phyloP scores from a whole-genome alignment of 2,113 vertebrate species.

The Oreocharis arfaki region DNA sequence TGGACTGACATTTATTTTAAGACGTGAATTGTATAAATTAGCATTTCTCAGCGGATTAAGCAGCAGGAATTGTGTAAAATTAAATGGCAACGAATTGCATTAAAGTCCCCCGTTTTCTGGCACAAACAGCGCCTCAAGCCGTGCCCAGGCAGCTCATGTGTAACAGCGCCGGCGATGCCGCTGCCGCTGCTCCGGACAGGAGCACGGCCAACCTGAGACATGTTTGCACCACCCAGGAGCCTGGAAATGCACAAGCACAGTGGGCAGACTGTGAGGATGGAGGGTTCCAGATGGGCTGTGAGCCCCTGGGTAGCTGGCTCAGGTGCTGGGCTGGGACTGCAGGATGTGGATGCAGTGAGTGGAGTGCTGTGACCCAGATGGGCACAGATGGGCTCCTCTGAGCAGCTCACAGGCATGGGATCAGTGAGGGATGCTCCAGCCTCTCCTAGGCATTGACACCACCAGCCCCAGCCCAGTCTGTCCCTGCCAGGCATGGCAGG shows the following conservation, averaged over 20 bases:
- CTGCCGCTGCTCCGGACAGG: rapidly evolving
- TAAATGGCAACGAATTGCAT: conserved; percentile 65
- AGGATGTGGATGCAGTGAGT: neutral
- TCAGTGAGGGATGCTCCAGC: neutral
- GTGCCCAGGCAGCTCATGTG: conserved; percentile 1
- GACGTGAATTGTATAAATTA: conserved; percentile 68
- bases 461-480: neutral
- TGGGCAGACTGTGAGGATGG: neutral
- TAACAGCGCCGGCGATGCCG: neutral
- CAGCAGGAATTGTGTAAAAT: conserved; percentile 68
- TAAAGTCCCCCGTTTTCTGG: conserved; percentile 58
- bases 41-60: conserved; percentile 65
- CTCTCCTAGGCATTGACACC: neutral
- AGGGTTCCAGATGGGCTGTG: neutral
- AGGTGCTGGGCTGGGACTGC: neutral
- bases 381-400: neutral
- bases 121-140: conserved; percentile 21
- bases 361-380: neutral
- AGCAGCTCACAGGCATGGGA: neutral
- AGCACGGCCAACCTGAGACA: rapidly evolving
- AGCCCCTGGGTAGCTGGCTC: neutral
- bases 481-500: neutral
- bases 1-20: conserved; percentile 68
- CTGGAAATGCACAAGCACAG: neutral
- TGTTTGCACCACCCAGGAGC: neutral